Base-by-base conservation (phyloP, 2,888 invertebrate species). In the Drosophila cracens region DNA sequence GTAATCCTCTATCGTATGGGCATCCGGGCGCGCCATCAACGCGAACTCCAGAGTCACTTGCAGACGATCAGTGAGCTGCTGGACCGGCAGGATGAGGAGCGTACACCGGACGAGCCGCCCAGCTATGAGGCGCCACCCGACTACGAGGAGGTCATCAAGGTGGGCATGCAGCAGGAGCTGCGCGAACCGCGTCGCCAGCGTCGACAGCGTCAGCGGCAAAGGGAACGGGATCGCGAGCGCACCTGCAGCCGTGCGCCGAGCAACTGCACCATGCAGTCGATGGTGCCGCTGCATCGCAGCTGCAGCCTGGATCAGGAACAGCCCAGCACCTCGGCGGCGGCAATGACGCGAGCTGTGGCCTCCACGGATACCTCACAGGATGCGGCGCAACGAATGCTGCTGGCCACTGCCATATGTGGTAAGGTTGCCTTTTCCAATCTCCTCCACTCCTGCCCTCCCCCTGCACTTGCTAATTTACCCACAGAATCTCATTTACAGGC, bases 71-170 rank as follows among this genome's bases (percentile, higher is more conserved):
- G 95, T 86, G 95, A 95, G 77, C 94, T 96, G 76, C 88, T 96
- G 91, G 90, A 94, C 94, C 92, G 94, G 0, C 92, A 94, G 80
- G 93, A 93, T 18, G 93, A 93, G 63, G 82, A 87, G 11, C 88
- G 91, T 57, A 87, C 90, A 0, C 90, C 92, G 0, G 93, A 93
- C 48, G 95, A 96, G 70, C 95, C 96, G 40, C 96, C 96, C 0
- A 94, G 94, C 54, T 96, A 96, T 91, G 96, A 96, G 90, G 95
- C 95, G 1, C 96, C 96, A 0, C 96, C 96, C 0, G 95, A 95
- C 72, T 96, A 96, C 84, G 95, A 95, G 68, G 96, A 96, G 70
- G 94, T 96, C n/a, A 94, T 95, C 36, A 95, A 95, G 84, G 89
- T 94, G 53, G 94, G 94, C 18, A 92, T 94, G 90, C 94, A 94